phyloP scores from a whole-genome alignment of 2,888 invertebrate genomes.

The Platycheirus albimanus region DNA sequence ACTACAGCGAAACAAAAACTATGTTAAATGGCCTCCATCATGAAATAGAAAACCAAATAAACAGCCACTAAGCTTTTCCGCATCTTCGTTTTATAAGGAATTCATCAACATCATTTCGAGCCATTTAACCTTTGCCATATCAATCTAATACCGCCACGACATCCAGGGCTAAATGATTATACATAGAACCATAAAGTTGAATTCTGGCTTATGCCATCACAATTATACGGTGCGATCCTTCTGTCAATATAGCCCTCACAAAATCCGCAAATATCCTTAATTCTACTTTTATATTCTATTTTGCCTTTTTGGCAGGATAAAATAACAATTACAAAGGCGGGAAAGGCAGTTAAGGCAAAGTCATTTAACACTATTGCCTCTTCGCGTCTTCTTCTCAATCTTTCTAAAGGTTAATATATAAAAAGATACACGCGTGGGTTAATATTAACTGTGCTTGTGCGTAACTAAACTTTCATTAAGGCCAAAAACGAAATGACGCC shows the following conservation, averaged over 20 bases:
- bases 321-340: slow-evolving; percentile 29
- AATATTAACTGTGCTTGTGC: background rate
- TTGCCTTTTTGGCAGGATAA: slow-evolving; percentile 42
- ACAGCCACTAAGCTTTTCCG: slow-evolving; percentile 37
- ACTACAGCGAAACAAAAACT: background rate
- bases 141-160: slow-evolving; percentile 25
- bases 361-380: slow-evolving; percentile 61
- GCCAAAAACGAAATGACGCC: slow-evolving; percentile 61
- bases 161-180: slow-evolving; percentile 60
- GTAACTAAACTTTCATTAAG: slow-evolving; percentile 50
- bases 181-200: slow-evolving; percentile 68
- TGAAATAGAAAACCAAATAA: slow-evolving; percentile 32
- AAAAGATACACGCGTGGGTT: slow-evolving; percentile 32
- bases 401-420: background rate
- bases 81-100: slow-evolving; percentile 26
- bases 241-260: slow-evolving; percentile 25
- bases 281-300: slow-evolving; percentile 54
- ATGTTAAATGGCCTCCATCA: background rate
- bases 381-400: background rate
- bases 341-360: slow-evolving; percentile 52
- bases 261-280: slow-evolving; percentile 21
- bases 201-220: slow-evolving; percentile 47
- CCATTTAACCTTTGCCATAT: slow-evolving; percentile 68
- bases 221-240: background rate
- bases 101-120: slow-evolving; percentile 65